Evolutionary conservation across 2,888 invertebrate species (phyloP).

Genomic region (Rosalia funebris): DNA sequence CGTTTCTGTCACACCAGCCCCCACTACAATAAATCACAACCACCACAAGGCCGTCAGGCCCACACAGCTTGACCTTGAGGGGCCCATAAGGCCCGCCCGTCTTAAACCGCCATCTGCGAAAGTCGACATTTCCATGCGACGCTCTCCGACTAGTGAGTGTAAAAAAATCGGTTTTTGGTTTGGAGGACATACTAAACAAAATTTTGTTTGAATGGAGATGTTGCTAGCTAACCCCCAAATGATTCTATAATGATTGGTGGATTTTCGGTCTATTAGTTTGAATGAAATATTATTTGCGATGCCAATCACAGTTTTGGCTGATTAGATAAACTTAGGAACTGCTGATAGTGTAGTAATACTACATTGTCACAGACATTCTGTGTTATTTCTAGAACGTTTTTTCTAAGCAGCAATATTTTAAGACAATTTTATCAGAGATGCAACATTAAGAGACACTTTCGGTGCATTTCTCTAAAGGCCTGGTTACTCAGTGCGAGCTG

Average conservation of each 20-base stretch:
- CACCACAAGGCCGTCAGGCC: conserved; percentile 54
- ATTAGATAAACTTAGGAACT: too few species aligned
- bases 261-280: background rate
- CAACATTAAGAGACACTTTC: too few species aligned
- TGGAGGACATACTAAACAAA: background rate
- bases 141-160: conserved; percentile 51
- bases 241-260: conserved; percentile 19
- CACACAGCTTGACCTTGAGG: conserved; percentile 59
- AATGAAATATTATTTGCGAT: too few species aligned
- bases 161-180: background rate
- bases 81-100: conserved; percentile 58
- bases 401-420: too few species aligned
- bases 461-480: too few species aligned
- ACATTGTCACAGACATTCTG: too few species aligned
- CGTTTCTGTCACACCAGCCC: conserved; percentile 59
- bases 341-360: too few species aligned
- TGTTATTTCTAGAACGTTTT: too few species aligned
- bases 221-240: conserved; percentile 9
- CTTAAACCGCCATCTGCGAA: conserved; percentile 53
- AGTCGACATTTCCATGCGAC: conserved; percentile 48
- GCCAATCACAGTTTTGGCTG: too few species aligned
- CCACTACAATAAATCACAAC: conserved; percentile 42
- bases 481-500: too few species aligned
- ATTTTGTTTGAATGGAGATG: background rate
- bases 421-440: too few species aligned